Percentiles rank a stretch among this genome's conserved stretches.
phyloP scores from a whole-genome alignment of 2,888 invertebrate species.

The Lasius fuliginosus region DNA sequence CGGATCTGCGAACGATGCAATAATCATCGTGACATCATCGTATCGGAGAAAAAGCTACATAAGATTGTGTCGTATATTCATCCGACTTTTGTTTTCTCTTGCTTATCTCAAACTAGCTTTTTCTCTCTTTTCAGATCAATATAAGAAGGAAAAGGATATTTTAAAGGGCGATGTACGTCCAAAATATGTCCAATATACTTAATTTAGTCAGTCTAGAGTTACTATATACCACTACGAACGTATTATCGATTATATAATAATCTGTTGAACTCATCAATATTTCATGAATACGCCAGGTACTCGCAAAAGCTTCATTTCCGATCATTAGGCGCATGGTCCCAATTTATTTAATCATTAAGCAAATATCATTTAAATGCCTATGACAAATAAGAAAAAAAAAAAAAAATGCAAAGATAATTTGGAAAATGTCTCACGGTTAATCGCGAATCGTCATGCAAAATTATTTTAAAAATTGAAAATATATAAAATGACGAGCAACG shows the following conservation, averaged over 20 bases:
- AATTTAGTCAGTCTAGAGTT: not conserved
- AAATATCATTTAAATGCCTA: not conserved
- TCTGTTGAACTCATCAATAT: conserved; percentile 12
- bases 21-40: conserved; percentile 27
- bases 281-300: not conserved
- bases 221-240: not conserved
- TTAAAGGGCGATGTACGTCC: not conserved
- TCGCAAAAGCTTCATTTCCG: not conserved
- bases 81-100: not conserved
- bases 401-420: not conserved
- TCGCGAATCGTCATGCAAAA: not conserved
- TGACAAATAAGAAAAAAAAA: not conserved
- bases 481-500: not conserved
- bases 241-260: conserved; percentile 37
- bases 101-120: not conserved
- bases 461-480: not conserved
- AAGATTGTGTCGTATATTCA: not conserved
- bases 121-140: not conserved
- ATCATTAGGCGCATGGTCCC: not conserved
- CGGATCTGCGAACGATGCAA: conserved; percentile 2
- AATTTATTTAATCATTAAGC: not conserved
- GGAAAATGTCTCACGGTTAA: not conserved
- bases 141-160: not conserved
- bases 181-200: not conserved
- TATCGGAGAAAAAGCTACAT: not conserved